Evolutionary conservation across 2,888 invertebrate species (phyloP).

Genomic region (Leptura quadrifasciata): DNA sequence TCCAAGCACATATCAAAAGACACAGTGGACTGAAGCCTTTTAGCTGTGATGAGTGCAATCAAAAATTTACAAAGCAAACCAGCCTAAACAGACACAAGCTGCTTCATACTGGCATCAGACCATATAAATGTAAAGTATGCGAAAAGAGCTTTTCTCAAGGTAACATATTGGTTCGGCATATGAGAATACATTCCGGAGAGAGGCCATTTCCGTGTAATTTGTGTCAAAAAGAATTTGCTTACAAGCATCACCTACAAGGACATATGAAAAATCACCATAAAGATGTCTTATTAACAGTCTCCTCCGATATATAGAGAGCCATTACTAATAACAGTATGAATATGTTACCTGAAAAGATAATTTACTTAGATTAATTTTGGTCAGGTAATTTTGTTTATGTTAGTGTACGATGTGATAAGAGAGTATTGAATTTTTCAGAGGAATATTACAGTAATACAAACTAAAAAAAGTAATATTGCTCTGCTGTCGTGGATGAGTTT

Average conservation of each 20-base stretch:
- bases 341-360: too few species aligned
- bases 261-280: constrained; percentile 45
- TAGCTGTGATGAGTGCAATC: constrained; percentile 50
- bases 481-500: too few species aligned
- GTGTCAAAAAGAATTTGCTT: constrained; percentile 49
- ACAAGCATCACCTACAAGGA: constrained; percentile 48
- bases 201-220: constrained; percentile 44
- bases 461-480: too few species aligned
- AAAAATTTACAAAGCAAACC: constrained; percentile 38
- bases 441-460: too few species aligned
- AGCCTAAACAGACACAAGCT: constrained; percentile 48
- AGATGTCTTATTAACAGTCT: background rate
- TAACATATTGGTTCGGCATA: constrained; percentile 43
- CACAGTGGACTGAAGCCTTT: constrained; percentile 52
- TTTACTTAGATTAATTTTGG: too few species aligned
- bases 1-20: constrained; percentile 26
- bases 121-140: constrained; percentile 47
- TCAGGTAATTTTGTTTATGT: too few species aligned
- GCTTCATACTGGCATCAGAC: constrained; percentile 48
- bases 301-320: too few species aligned
- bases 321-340: too few species aligned
- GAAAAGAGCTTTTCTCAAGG: constrained; percentile 48
- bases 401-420: too few species aligned
- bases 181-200: constrained; percentile 49
- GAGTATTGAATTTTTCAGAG: too few species aligned